These are phyloP conservation scores for Chouioia cunea DNA, from an alignment of 2,888 invertebrate genomes.

Conservation along the genomic window DNA sequence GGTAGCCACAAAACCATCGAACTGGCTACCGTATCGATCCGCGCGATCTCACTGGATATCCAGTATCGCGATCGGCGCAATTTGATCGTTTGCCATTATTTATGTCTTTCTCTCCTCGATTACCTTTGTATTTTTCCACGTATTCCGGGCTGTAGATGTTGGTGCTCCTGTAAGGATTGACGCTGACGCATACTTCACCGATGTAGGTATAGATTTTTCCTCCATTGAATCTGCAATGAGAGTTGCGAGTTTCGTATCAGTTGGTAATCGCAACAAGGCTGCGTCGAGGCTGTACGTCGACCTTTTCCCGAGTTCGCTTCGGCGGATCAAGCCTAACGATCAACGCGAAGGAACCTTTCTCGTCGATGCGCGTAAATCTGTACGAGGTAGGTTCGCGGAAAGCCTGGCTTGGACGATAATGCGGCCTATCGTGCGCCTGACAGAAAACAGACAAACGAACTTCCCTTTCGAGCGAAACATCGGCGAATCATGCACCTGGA, in stretches of 20 bases:
- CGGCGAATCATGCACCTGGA: too few species aligned
- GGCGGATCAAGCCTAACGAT: not conserved
- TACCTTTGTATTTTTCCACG: conserved; percentile 90
- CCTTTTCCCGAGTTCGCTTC: not conserved
- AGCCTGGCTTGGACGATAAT: not conserved
- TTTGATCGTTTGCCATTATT: too few species aligned
- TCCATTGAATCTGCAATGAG: conserved; percentile 83
- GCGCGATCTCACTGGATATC: too few species aligned
- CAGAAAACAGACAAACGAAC: not conserved
- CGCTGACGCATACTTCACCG: conserved; percentile 96
- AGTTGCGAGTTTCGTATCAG: conserved; percentile 49
- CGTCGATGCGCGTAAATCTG: conserved; percentile 17
- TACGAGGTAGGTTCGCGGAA: conserved; percentile 11
- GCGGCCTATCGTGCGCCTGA: too few species aligned
- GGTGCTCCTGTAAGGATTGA: conserved; percentile 95
- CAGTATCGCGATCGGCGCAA: too few species aligned
- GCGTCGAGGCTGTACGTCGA: too few species aligned
- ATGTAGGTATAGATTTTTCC: conserved; percentile 98
- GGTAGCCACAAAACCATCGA: too few species aligned
- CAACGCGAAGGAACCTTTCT: not conserved
- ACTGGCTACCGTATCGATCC: too few species aligned
- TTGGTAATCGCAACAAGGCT: not conserved
- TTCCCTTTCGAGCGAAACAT: not conserved
- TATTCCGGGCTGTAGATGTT: conserved; percentile 91
- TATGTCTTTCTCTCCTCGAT: not conserved